phyloP scores from a whole-genome alignment of 2,888 invertebrate genomes.

The Drosophila hamatofila region DNA sequence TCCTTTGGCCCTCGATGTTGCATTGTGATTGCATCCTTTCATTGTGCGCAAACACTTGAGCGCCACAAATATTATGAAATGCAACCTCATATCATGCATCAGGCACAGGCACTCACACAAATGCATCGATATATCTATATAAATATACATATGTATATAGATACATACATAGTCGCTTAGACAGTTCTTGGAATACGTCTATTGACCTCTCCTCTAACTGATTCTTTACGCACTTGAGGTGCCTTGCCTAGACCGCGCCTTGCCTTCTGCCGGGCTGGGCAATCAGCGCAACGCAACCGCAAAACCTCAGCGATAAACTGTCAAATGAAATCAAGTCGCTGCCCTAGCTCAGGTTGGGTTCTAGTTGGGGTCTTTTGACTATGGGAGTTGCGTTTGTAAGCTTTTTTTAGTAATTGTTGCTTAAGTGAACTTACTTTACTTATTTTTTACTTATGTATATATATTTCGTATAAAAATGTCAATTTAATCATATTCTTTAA shows the following conservation, averaged over 20 bases:
- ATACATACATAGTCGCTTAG: constrained; percentile 11
- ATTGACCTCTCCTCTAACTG: constrained; percentile 44
- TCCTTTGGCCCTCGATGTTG: constrained; percentile 24
- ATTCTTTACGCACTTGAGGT: constrained; percentile 27
- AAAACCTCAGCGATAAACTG: constrained; percentile 61
- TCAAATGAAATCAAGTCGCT: constrained; percentile 58
- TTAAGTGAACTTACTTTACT: not conserved
- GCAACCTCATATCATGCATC: constrained; percentile 30
- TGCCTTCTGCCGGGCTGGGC: constrained; percentile 24
- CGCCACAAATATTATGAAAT: constrained; percentile 65
- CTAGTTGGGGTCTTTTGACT: constrained; percentile 8
- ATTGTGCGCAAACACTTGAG: constrained; percentile 26
- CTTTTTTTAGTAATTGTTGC: not conserved
- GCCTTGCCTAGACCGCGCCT: constrained; percentile 3
- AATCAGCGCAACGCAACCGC: constrained; percentile 54
- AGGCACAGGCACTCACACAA: constrained; percentile 8
- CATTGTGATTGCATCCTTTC: constrained; percentile 39
- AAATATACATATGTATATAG: constrained; percentile 7
- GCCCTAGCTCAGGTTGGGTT: constrained; percentile 1
- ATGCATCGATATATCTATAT: constrained; percentile 2
- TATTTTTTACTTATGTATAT: no score
- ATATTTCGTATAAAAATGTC: no score
- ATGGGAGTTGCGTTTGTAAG: not conserved
- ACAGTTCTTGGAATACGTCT: constrained; percentile 51
- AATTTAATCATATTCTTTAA: no score